Evolutionary conservation across 2,113 vertebrate genomes (phyloP).

Genomic region (Aplodontia rufa): DNA sequence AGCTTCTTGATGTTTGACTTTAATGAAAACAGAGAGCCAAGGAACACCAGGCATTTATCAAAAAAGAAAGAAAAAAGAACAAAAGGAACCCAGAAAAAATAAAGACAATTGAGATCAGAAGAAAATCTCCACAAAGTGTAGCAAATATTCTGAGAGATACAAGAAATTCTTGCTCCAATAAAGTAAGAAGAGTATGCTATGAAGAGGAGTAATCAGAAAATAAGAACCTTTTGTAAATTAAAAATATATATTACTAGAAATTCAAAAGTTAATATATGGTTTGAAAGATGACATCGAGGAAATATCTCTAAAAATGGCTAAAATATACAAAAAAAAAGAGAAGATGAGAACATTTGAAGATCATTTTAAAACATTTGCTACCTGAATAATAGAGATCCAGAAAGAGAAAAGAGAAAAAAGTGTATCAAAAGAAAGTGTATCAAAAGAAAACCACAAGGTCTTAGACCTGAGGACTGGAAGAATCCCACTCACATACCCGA

Average conservation of each 20-base stretch:
- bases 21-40: not conserved
- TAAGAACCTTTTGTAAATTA: not conserved
- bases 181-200: not conserved
- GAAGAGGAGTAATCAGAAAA: slow-evolving; percentile 1
- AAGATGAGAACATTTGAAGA: not conserved
- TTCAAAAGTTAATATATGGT: not conserved
- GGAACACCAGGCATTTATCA: not conserved
- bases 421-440: not conserved
- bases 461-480: not conserved
- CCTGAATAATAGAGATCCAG: not conserved
- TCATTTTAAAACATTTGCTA: not conserved
- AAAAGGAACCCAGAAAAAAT: not conserved
- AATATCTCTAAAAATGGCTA: not conserved
- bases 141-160: not conserved
- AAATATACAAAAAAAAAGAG: not conserved
- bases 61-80: no score
- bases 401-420: not conserved
- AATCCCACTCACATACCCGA: not conserved
- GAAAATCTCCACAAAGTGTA: not conserved
- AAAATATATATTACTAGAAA: not conserved
- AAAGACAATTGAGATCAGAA: not conserved
- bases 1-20: not conserved
- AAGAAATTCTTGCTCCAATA: not conserved
- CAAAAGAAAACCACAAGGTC: not conserved
- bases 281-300: slow-evolving; percentile 8